Evolutionary conservation across 2,888 invertebrate genomes (phyloP), one percentile per base, ranked within the genome.

Genomic region (Drosophila kokeensis): DNA sequence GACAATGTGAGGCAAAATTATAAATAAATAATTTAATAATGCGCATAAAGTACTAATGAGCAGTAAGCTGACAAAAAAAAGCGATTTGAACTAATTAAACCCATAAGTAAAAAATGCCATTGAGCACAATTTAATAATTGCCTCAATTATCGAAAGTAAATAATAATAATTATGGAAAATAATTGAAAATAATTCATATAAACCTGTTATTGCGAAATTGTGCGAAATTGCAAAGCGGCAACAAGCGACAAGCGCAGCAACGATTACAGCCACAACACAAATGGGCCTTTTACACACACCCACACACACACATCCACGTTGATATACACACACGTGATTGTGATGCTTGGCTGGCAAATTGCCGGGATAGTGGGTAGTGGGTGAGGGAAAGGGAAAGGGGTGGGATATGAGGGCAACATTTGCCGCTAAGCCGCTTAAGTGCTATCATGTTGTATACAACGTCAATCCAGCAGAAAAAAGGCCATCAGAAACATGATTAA

Each of bases 341-440:
- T 18, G 45, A n/a, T 30, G 21, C 45, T 4, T 45, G 21, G 15
- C 4, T 45, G 45, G 21, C 45, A 45, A 45, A 24, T 45, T 45
- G 45, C 21, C 8, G 15, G 45, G 4, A 15, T 45, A 24, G 21
- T 45, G 24, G 4, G 7, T n/a, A 30, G 24, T 34, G 50, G 3
- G 15, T 13, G 65, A 1, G n/a, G n/a, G n/a, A n/a, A n/a, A n/a
- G n/a, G n/a, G 5, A 0, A 5, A 13, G 21, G 7, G 4, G 1
- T 1, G 7, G 15, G 15, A 54, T 71, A 38, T 74, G 68, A 63
- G 53, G 65, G 55, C 70, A 48, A 53, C 65, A 65, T 54, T 40
- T 49, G 78, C 42, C 54, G 62, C 71, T 90, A 89, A 87, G 87
- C 87, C 78, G 90, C 87, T 87, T 87, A 83, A 90, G 87, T 77